Base-by-base conservation (phyloP, 2,888 invertebrate genomes). In the Pyrochroa serraticornis region DNA sequence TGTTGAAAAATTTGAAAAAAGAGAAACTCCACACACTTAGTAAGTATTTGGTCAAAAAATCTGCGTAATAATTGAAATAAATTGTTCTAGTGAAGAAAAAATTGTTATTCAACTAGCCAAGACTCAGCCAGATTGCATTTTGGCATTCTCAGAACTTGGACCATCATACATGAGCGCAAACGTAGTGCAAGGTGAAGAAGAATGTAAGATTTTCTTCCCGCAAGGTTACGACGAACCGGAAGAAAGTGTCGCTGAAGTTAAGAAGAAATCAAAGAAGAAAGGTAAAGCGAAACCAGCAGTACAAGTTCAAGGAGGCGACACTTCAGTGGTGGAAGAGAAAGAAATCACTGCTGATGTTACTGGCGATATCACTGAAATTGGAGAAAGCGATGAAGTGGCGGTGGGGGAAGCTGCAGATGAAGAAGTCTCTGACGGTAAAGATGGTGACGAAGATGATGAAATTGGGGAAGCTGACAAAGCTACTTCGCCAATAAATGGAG, bases 121-220 rank as follows among this genome's bases (percentile, higher is more conserved):
- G 63, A 82, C 84, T 9, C 85, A 84, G 7, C 85, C 85, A 1
- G 86, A 88, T 5, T 85, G 87, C 31, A 83, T 90, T 33, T 76
- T 85, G 0, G 83, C 83, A 1, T 85, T 92, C 63, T 79, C 84
- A 3, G 81, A 84, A 12, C 82, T 87, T 39, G 86, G 87, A 0
- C 90, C 92, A 0, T 82, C 87, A 12, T 89, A 88, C 73, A 84
- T 88, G 14, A 89, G 90, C 70, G 82, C 83, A 6, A 87, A 90
- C 71, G 81, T 85, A 0, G 85, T 85, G 2, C 79, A 82, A 32
- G 91, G 91, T 0, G 81, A 80, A 30, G 79, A 80, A 43, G 90
- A 92, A 69, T 86, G 87, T 51, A 77, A 80, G 1, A 74, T 82
- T 53, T 89, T 90, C 82, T 92, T 92, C 77, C 90, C 90, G 0